Evolutionary conservation across 2,888 invertebrate genomes (phyloP), one percentile per base, ranked within the genome.

Genomic region (Pegoplata infirma): DNA sequence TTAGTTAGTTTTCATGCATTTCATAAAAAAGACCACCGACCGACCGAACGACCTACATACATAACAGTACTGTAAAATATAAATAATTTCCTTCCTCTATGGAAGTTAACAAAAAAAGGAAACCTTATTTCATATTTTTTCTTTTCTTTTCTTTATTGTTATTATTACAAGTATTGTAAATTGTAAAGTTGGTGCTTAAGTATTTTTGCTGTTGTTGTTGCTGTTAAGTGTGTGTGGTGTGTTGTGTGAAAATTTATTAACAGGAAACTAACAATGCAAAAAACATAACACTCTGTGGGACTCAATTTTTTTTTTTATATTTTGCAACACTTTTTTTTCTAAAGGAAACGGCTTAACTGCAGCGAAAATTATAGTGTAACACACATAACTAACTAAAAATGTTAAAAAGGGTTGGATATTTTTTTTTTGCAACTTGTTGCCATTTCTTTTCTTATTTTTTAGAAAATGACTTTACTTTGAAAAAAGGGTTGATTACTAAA

Each of bases 381-480:
- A 40, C 12, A 10, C 1, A 1, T 5, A 44, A n/a, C n/a, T n/a
- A n/a, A n/a, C n/a, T n/a, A n/a, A n/a, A n/a, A n/a, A n/a, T n/a
- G n/a, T n/a, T n/a, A 47, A 36, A 67, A 49, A 67, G 78, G 78
- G 69, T 61, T 23, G 69, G 14, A 25, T 55, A n/a, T n/a, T n/a
- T n/a, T n/a, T n/a, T n/a, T 61, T 75, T 79, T 66, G 75, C 71
- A 79, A 79, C 79, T 75, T 79, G 79, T 79, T 79, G 79, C 79
- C 64, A 69, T 14, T 63, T 49, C 21, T 32, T 49, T 28, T 0
- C 6, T 40, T 4, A 12, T 7, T 12, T n/a, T n/a, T n/a, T n/a
- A n/a, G n/a, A n/a, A n/a, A n/a, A n/a, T n/a, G n/a, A n/a, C n/a
- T n/a, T n/a, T 21, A 8, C 12, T 12, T 49, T 61, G 28, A n/a